A percentile compares a stretch with the other conserved stretches of the same genome.
Evolutionary conservation across 2,113 vertebrate species (phyloP).

Genomic region (Psephotus haematonotus): DNA sequence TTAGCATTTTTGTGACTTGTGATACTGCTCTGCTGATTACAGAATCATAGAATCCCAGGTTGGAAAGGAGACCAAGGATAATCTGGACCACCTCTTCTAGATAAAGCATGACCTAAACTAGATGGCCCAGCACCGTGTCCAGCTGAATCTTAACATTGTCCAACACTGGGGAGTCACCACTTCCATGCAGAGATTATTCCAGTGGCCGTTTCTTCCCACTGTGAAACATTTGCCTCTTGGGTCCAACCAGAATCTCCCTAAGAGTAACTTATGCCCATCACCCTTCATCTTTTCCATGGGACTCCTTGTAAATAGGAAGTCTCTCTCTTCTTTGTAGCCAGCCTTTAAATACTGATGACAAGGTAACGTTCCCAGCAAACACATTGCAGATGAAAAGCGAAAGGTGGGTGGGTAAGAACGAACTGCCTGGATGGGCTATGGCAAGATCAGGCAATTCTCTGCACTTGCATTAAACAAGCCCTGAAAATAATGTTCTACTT

Average conservation of each 20-base stretch:
- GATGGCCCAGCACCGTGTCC: neutral
- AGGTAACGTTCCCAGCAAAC: neutral
- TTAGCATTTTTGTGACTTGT: neutral
- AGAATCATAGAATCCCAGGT: neutral
- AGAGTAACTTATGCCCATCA: neutral
- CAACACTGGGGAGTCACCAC: neutral
- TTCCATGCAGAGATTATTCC: neutral
- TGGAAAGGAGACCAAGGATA: neutral
- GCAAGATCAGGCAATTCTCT: neutral
- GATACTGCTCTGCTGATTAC: neutral
- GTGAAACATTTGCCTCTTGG: neutral
- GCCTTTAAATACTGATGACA: neutral
- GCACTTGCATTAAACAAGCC: neutral
- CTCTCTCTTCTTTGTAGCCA: neutral
- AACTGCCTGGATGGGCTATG: neutral
- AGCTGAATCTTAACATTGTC: neutral
- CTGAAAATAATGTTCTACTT: neutral
- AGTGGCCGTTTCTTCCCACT: neutral
- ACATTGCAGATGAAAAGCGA: fast-evolving
- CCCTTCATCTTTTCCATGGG: neutral
- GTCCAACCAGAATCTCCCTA: neutral
- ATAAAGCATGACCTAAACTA: neutral
- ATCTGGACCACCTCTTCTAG: neutral
- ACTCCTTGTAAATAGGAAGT: neutral
- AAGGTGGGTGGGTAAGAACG: neutral